Percentiles rank a stretch among this genome's conserved stretches.
Evolutionary conservation across 92 coral and sea anemone genomes (phyloP).

Genomic region (Metridium senile): DNA sequence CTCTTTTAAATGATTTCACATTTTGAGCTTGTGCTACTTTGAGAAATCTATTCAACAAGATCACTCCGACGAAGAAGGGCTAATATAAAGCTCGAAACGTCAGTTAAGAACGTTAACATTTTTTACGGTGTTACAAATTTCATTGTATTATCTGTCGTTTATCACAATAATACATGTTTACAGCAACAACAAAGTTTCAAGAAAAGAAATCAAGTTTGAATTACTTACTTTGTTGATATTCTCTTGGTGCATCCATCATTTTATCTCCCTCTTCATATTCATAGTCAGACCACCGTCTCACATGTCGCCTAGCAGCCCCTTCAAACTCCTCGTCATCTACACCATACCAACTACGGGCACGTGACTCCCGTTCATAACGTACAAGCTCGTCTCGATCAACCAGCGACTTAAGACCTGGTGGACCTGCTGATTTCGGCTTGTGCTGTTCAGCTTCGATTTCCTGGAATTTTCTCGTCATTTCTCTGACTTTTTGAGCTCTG

Average conservation of each 20-base stretch:
- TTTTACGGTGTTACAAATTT: too few species aligned
- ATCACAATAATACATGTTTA: too few species aligned
- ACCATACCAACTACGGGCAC: constrained; percentile 52
- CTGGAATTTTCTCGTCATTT: constrained; percentile 64
- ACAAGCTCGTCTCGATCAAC: constrained; percentile 81
- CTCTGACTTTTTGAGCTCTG: constrained; percentile 47
- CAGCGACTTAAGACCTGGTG: constrained; percentile 67
- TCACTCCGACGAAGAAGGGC: too few species aligned
- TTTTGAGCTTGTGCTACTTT: too few species aligned
- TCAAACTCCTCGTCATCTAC: constrained; percentile 49
- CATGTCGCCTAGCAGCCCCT: constrained; percentile 30
- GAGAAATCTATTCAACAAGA: too few species aligned
- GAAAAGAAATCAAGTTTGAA: background rate
- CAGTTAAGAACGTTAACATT: too few species aligned
- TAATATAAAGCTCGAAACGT: too few species aligned
- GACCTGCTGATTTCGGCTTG: constrained; percentile 54
- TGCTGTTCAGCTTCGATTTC: constrained; percentile 52
- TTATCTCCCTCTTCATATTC: constrained; percentile 33
- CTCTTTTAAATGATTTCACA: too few species aligned
- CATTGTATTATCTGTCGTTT: too few species aligned
- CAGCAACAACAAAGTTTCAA: too few species aligned
- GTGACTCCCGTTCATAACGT: constrained; percentile 50
- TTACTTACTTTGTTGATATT: constrained; percentile 4
- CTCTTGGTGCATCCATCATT: constrained; percentile 12
- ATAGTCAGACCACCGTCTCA: constrained; percentile 45